These are phyloP conservation scores for Drosophila fungiperda DNA, from an alignment of 2,888 invertebrate species.

Conservation along the genomic window DNA sequence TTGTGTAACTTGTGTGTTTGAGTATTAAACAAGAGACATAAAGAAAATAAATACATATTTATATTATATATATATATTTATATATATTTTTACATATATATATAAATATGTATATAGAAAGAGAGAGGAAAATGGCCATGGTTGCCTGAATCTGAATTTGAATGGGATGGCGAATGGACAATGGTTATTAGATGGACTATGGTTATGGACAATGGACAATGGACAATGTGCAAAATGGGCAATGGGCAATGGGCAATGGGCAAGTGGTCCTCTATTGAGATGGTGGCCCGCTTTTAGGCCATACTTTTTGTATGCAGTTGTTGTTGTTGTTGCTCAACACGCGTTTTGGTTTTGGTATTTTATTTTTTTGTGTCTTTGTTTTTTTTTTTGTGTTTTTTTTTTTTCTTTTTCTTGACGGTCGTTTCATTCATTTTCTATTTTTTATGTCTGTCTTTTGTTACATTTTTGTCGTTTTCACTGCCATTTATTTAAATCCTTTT, in stretches of 20 bases:
- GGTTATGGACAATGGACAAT: slow-evolving; percentile 54
- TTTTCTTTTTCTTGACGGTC: slow-evolving; percentile 28
- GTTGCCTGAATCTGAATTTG: slow-evolving; percentile 47
- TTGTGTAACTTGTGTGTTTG: slow-evolving; percentile 30
- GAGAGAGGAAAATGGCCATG: slow-evolving; percentile 34
- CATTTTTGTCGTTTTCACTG: slow-evolving; percentile 48
- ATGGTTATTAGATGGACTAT: slow-evolving; percentile 70
- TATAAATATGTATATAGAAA: slow-evolving; percentile 26
- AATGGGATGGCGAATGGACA: slow-evolving; percentile 70
- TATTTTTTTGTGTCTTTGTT: background rate
- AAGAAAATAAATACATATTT: slow-evolving; percentile 5
- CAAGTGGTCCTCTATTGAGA: slow-evolving; percentile 57
- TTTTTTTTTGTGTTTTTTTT: background rate
- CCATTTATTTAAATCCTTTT: slow-evolving; percentile 54
- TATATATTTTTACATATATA: background rate
- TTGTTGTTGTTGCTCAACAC: slow-evolving; percentile 36
- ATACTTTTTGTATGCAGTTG: slow-evolving; percentile 41
- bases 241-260: slow-evolving; percentile 60
- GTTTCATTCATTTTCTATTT: slow-evolving; percentile 27
- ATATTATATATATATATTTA: background rate
- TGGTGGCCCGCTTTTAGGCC: slow-evolving; percentile 37
- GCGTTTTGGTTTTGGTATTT: slow-evolving; percentile 1
- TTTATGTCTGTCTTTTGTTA: slow-evolving; percentile 55
- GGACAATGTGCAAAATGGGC: slow-evolving; percentile 37
- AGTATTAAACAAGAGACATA: slow-evolving; percentile 43